phyloP scores from a whole-genome alignment of 1,140 invertebrate species.

The Drosophila biarmipes region DNA sequence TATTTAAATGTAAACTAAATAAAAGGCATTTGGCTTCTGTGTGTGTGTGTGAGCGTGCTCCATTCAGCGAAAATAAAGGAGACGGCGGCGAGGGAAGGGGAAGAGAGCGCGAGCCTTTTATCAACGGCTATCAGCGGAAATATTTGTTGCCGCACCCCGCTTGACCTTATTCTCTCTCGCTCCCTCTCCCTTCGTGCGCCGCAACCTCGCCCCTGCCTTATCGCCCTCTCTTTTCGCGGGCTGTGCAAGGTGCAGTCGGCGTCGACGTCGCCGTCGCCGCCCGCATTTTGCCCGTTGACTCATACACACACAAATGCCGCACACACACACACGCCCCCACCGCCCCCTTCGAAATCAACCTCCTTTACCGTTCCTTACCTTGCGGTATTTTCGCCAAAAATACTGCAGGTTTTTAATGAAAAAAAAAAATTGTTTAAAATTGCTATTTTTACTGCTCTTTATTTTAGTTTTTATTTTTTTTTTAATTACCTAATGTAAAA shows the following conservation, averaged over 20 bases:
- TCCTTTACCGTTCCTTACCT: not conserved
- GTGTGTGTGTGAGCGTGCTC: conserved; percentile 24
- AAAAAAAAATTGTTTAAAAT: not conserved
- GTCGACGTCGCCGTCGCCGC: conserved; percentile 13
- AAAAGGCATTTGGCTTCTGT: conserved; percentile 21
- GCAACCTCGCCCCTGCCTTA: conserved; percentile 1
- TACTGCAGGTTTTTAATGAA: not conserved
- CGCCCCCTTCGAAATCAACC: not conserved
- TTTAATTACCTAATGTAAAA: no score
- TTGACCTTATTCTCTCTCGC: conserved; percentile 71
- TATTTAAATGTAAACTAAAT: conserved; percentile 60
- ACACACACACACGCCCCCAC: conserved; percentile 11
- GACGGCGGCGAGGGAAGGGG: not conserved
- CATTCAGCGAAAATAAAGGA: conserved; percentile 33
- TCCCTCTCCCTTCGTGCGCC: not conserved
- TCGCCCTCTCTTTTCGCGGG: conserved; percentile 22
- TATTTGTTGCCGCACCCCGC: conserved; percentile 77
- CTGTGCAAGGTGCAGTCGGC: conserved; percentile 39
- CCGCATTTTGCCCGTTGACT: conserved; percentile 47
- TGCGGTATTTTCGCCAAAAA: conserved; percentile 6
- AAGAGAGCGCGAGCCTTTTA: conserved; percentile 44
- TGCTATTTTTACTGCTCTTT: not conserved
- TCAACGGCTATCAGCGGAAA: conserved; percentile 77
- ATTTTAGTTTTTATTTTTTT: not conserved
- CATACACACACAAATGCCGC: conserved; percentile 21